Evolutionary conservation across 2,888 invertebrate genomes (phyloP).

Genomic region (Polyommatus icarus): DNA sequence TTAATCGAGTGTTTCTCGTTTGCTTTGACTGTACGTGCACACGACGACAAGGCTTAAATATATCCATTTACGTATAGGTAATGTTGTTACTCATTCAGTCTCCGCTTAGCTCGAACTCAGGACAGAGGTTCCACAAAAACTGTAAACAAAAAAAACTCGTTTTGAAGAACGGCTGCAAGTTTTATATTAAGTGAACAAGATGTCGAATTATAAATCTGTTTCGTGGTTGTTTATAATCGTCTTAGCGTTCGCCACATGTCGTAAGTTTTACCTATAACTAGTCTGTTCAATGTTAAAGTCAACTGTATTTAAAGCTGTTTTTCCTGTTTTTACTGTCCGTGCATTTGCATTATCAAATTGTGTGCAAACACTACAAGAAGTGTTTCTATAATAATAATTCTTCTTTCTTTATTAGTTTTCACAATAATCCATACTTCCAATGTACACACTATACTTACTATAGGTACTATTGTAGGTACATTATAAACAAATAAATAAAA

Average conservation of each 20-base stretch:
- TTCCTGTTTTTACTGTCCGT: constrained; percentile 30
- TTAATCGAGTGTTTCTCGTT: background rate
- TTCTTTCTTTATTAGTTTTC: background rate
- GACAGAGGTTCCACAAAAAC: constrained; percentile 8
- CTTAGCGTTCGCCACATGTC: constrained; percentile 4
- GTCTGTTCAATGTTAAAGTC: constrained; percentile 30
- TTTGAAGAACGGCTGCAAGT: background rate
- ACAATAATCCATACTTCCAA: too few relatives aligned
- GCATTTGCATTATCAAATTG: constrained; percentile 21
- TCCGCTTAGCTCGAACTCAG: constrained; percentile 26
- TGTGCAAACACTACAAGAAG: constrained; percentile 19
- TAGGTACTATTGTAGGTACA: too few relatives aligned
- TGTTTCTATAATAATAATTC: background rate
- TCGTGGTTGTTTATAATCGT: constrained; percentile 28
- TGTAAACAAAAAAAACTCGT: constrained; percentile 21
- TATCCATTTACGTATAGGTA: constrained; percentile 11
- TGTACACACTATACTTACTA: too few relatives aligned
- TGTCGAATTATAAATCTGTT: background rate
- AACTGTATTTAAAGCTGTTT: constrained; percentile 29
- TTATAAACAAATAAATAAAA: too few relatives aligned
- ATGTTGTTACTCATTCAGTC: constrained; percentile 27
- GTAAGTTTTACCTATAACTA: constrained; percentile 29
- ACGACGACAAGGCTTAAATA: constrained; percentile 11
- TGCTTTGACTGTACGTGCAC: constrained; percentile 21
- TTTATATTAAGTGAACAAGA: constrained; percentile 16